Base-by-base conservation (phyloP, 2,888 invertebrate genomes). In the Alcis repandata region DNA sequence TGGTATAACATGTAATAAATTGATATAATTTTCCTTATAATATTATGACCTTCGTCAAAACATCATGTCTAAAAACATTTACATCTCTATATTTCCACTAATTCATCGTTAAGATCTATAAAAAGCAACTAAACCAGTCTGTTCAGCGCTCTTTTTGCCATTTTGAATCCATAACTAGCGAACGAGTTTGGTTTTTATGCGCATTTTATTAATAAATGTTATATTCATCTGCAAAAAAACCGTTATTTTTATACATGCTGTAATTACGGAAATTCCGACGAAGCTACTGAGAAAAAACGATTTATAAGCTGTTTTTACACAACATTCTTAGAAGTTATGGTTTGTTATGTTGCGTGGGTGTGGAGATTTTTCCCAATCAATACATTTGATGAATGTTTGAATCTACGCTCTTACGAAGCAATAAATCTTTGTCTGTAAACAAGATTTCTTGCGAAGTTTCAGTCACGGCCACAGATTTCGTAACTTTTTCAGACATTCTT, bases 281-380 rank as follows among this genome's bases (percentile, higher is more conserved):
- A 45, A 51, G 58, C 49, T 73, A 71, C 69, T 56, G 59, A 60
- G 69, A 51, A 70, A 73, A 62, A 46, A n/a, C 54, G 22, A 61
- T 70, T 68, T 69, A 69, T 61, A 63, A 62, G 33, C 38, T 59
- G 64, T 67, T 69, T 62, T 60, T 57, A 67, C 56, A 58, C 48
- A 67, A 66, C 51, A 53, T 66, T 66, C 63, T 59, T 61, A 59
- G 59, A 64, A 69, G 59, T 70, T 68, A 68, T 61, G 43, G 63
- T 59, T 60, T 67, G 59, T 59, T 68, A 54, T 66, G 48, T 62
- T 64, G 58, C 49, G 72, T 70, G 59, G 67, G 68, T 22, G 65
- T 66, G 22, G 63, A 65, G 43, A 71, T 67, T 72, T 66, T 69
- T 53, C 56, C 45, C 64, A 57, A 67, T 67, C 67, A 58, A 65